Conservation (phyloP, 2,888 invertebrate species). For the Thumatha senex region DNA sequence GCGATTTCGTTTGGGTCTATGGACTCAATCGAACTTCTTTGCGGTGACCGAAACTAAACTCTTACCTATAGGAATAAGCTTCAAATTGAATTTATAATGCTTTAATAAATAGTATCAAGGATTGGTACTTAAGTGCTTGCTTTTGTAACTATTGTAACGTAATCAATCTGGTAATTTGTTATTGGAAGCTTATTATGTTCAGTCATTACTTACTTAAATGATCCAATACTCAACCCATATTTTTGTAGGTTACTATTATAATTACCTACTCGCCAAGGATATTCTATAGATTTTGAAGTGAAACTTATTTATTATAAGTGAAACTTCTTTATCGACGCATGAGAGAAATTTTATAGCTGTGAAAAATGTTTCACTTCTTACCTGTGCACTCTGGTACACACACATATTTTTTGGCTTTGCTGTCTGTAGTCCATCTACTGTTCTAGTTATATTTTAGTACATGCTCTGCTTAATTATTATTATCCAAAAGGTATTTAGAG, state of each 20-base stretch:
- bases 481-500: too few species aligned
- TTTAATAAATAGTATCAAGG: constrained; percentile 22
- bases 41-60: constrained; percentile 11
- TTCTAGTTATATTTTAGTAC: too few species aligned
- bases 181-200: constrained; percentile 8
- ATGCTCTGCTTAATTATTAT: too few species aligned
- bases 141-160: constrained; percentile 32
- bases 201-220: not conserved
- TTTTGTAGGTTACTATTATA: not conserved
- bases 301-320: too few species aligned
- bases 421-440: too few species aligned
- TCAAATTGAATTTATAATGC: constrained; percentile 7
- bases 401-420: too few species aligned
- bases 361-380: too few species aligned
- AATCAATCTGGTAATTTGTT: constrained; percentile 36
- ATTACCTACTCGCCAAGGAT: too few species aligned
- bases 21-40: constrained; percentile 24
- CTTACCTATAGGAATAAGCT: constrained; percentile 13
- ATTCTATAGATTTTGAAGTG: too few species aligned
- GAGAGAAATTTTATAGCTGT: too few species aligned
- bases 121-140: constrained; percentile 31
- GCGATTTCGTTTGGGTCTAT: constrained; percentile 10
- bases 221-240: not conserved
- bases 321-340: too few species aligned
- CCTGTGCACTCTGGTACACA: too few species aligned